Base-by-base conservation (phyloP, 2,888 invertebrate species). In the Drosophila rellima region DNA sequence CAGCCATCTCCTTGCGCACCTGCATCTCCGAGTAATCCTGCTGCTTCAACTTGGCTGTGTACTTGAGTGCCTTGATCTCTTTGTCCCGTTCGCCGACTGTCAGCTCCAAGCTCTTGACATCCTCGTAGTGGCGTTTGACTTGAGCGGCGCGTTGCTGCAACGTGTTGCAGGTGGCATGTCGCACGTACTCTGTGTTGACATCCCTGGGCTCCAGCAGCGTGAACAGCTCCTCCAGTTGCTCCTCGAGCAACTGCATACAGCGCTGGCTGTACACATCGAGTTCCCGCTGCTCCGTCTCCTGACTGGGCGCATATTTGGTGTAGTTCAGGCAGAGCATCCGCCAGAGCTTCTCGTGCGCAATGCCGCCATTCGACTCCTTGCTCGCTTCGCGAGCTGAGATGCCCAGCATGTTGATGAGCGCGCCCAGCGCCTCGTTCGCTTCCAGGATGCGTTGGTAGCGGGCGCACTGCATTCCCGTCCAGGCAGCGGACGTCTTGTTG, bases 11-110 rank as follows among this genome's bases (percentile, higher is more conserved):
- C 75, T 97, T 96, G 0, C 98, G 94, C 45, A 98, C 95, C 78
- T 96, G 95, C 95, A 98, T 96, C 93, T 98, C 98, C 0, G 97
- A 97, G 13, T 97, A 91, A 92, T 98, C 98, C 85, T 98, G 98
- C 90, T 97, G 97, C 93, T 98, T 98, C 79, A 96, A 95, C 93
- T 98, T 97, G n/a, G 98, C 93, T 5, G 95, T 94, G 87, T 96
- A 95, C 92, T 96, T 95, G 2, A 98, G 93, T 82, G 98, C 97
- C 80, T 97, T 96, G 60, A 99, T 95, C 81, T 98, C 98, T 0
- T 96, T 96, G 75, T 99, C 99, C 86, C 97, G 97, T 83, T 96
- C 95, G 92, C 97, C 97, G 80, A 99, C 92, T 88, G 97, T 96
- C 91, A 96, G 96, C 74, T 96, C 96, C 48, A 96, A 92, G 70